phyloP scores from a whole-genome alignment of 1,140 invertebrate species.

The Drosophila parabipectinata region DNA sequence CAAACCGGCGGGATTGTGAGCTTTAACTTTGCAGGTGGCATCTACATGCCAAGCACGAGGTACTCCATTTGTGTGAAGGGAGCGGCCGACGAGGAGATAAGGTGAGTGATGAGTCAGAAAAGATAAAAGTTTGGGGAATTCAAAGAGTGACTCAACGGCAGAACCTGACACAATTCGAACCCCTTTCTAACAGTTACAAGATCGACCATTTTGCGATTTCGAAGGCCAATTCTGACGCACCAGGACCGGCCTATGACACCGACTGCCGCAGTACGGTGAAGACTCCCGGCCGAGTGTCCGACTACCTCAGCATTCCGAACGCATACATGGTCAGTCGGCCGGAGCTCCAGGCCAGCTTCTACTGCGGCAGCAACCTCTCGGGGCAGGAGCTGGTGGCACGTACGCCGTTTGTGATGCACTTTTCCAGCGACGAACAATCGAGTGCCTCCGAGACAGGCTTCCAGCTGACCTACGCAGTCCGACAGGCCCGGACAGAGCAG shows the following conservation, averaged over 20 bases:
- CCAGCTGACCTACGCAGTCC: conserved; percentile 62
- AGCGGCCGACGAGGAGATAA: conserved; percentile 52
- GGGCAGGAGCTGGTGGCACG: conserved; percentile 51
- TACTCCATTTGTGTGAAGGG: conserved; percentile 66
- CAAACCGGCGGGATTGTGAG: conserved; percentile 54
- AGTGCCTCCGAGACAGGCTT: conserved; percentile 65
- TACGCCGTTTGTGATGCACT: conserved; percentile 63
- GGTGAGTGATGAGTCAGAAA: conserved; percentile 28
- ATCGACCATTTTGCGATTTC: conserved; percentile 64
- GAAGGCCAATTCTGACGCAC: conserved; percentile 29
- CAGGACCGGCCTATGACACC: conserved; percentile 59
- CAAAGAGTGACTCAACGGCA: not conserved
- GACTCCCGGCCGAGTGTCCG: conserved; percentile 54
- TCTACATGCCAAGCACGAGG: conserved; percentile 61
- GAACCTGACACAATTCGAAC: not conserved
- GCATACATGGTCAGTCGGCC: conserved; percentile 46
- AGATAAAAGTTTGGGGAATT: not conserved
- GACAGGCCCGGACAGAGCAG: conserved; percentile 10
- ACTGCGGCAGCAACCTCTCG: conserved; percentile 55
- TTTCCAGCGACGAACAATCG: conserved; percentile 69
- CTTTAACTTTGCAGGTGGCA: conserved; percentile 64
- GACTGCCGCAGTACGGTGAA: conserved; percentile 68
- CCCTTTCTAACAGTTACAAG: conserved; percentile 42
- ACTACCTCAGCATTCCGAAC: conserved; percentile 66
- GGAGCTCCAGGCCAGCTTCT: conserved; percentile 65